A percentile compares a stretch with the other conserved stretches of the same genome.
Conservation (phyloP, 2,888 invertebrate species). For the Lutraria lutraria region DNA sequence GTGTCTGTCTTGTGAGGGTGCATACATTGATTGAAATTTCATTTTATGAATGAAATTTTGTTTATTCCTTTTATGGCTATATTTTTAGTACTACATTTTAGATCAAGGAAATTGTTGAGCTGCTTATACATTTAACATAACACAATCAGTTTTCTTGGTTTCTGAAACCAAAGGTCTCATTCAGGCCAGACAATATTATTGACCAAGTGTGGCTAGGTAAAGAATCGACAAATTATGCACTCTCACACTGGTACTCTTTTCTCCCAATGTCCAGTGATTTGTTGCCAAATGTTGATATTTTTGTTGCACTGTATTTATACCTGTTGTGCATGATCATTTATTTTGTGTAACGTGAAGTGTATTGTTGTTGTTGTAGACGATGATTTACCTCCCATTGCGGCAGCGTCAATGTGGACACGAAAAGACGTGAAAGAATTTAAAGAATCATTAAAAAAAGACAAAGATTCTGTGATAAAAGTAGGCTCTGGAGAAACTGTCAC, state of each 20-base stretch:
- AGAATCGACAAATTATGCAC: too few relatives aligned
- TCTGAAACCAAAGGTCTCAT: too few relatives aligned
- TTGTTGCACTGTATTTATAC: not conserved
- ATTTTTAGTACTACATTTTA: too few relatives aligned
- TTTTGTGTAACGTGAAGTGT: slow-evolving; percentile 30
- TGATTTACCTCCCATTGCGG: slow-evolving; percentile 84
- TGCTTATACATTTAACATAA: too few relatives aligned
- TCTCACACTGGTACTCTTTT: too few relatives aligned
- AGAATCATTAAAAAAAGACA: slow-evolving; percentile 92
- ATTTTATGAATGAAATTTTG: not conserved
- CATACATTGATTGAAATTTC: not conserved
- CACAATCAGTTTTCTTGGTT: too few relatives aligned
- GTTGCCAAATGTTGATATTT: not conserved
- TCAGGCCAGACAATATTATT: too few relatives aligned
- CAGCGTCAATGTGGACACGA: slow-evolving; percentile 98
- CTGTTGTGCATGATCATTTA: slow-evolving; percentile 19
- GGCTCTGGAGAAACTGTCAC: slow-evolving; percentile 99
- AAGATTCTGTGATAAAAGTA: slow-evolving; percentile 97
- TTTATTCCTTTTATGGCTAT: not conserved
- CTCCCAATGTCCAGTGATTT: too few relatives aligned
- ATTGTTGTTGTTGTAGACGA: slow-evolving; percentile 65
- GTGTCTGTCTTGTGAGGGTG: not conserved
- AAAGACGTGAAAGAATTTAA: slow-evolving; percentile 96
- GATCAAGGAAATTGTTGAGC: too few relatives aligned
- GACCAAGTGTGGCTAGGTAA: too few relatives aligned